Base-by-base conservation (phyloP, 2,113 vertebrate genomes). In the Rostratula benghalensis region DNA sequence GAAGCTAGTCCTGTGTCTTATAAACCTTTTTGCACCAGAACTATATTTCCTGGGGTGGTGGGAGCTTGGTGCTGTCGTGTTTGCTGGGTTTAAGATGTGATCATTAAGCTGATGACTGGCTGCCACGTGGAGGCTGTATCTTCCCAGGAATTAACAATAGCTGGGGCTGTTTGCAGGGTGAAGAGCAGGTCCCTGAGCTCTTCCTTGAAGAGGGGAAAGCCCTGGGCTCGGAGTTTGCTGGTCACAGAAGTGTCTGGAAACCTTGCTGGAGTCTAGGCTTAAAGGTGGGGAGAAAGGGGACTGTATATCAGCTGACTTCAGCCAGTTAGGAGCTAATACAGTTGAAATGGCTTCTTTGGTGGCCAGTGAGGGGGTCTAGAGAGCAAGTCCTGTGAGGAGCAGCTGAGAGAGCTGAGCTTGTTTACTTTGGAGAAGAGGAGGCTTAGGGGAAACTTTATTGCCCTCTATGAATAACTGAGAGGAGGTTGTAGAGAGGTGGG, bases 41-140 rank as follows among this genome's bases (percentile, higher is more conserved):
- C 30, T 33, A 0, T 67, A 67, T 78, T 54, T 63, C 33, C 46
- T 1, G 4, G 59, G 33, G 9, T 17, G 3, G n/a, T 18, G 10
- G 13, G 24, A 88, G 75, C 53, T 19, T 0, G 0, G 45, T 10
- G 4, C 30, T 30, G 80, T 37, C 0, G 3, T 22, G 28, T 46
- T 63, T 57, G 24, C 63, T 45, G 71, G 68, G 59, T 22, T 73
- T 75, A 4, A 45, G 14, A 11, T 31, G 70, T 25, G 75, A 13
- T 48, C 11, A 0, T 30, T 22, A 21, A 35, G 23, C 21, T 28
- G 46, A 16, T 51, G 46, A 11, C n/a, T 33, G 59, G 33, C n/a
- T 67, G 56, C 64, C 13, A 24, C 41, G 23, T 1, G 48, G 48
- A 59, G 17, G 76, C 6, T 31, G 33, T 27, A 5, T 71, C 8